Percentiles rank a stretch among this genome's conserved stretches.
phyloP scores from a whole-genome alignment of 2,888 invertebrate species.

The Cynaeus angustus region DNA sequence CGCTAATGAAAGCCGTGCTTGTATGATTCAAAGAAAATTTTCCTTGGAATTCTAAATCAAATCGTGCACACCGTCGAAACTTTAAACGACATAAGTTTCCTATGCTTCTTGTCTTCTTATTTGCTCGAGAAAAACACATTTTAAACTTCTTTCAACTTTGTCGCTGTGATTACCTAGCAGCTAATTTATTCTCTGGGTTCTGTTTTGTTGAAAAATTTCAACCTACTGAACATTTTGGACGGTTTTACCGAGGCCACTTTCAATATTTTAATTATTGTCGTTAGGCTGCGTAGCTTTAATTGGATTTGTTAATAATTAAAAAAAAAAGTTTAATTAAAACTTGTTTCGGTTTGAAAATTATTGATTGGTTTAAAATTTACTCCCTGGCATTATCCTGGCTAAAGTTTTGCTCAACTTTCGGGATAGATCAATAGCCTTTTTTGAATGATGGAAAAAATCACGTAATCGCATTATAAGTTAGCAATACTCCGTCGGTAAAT shows the following conservation, averaged over 20 bases:
- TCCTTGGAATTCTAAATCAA: slow-evolving; percentile 8
- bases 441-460: too few species aligned
- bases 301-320: slow-evolving; percentile 3
- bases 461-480: too few species aligned
- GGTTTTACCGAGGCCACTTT: not conserved
- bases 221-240: too few species aligned
- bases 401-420: too few species aligned
- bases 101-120: slow-evolving; percentile 9
- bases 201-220: slow-evolving; percentile 14
- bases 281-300: not conserved
- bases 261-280: not conserved
- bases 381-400: too few species aligned
- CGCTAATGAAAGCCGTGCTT: slow-evolving; percentile 21
- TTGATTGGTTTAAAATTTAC: not conserved
- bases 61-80: slow-evolving; percentile 14
- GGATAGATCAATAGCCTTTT: too few species aligned
- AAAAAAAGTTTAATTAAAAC: slow-evolving; percentile 13
- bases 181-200: slow-evolving; percentile 31
- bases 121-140: slow-evolving; percentile 23
- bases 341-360: not conserved
- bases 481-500: too few species aligned
- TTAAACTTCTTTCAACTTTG: slow-evolving; percentile 24
- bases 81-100: slow-evolving; percentile 40
- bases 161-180: slow-evolving; percentile 16
- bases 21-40: not conserved